phyloP scores from a whole-genome alignment of 2,113 vertebrate species.

The Hiodon tergisus region DNA sequence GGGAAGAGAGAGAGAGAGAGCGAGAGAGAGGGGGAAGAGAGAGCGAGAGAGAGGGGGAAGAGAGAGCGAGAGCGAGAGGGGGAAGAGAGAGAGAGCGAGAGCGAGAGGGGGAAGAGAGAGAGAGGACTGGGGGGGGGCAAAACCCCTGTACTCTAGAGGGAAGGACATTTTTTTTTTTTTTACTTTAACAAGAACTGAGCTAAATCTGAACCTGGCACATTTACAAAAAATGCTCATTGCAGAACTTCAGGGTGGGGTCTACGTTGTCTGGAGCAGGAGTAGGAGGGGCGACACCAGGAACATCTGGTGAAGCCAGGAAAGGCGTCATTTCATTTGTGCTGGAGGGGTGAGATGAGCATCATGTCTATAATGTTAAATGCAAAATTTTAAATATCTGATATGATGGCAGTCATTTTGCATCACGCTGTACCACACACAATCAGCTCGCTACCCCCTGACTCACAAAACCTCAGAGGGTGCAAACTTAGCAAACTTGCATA shows the following conservation, averaged over 20 bases:
- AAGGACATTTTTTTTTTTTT: slow-evolving; percentile 10
- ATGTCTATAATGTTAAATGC: slow-evolving; percentile 3
- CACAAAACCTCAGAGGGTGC: not conserved
- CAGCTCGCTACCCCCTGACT: not conserved
- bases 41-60: slow-evolving; percentile 9
- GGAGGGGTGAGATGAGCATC: slow-evolving; percentile 14
- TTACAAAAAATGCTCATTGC: slow-evolving; percentile 20
- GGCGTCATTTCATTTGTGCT: slow-evolving; percentile 8
- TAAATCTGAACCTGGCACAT: slow-evolving; percentile 23
- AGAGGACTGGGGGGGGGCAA: too few species aligned
- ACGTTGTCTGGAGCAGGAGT: slow-evolving; percentile 12
- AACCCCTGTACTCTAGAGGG: not conserved
- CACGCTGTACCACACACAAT: not conserved
- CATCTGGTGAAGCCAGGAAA: slow-evolving; percentile 25
- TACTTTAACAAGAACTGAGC: slow-evolving; percentile 8
- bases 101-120: not conserved
- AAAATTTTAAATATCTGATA: slow-evolving; percentile 1
- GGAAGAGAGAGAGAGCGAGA: slow-evolving; percentile 6
- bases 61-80: slow-evolving; percentile 20
- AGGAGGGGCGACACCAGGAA: slow-evolving; percentile 14
- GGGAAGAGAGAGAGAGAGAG: slow-evolving; percentile 7
- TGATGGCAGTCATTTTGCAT: not conserved
- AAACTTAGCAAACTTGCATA: not conserved
- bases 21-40: not conserved
- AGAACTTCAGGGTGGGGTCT: slow-evolving; percentile 17